Evolutionary conservation across 2,888 invertebrate species (phyloP).

Genomic region (Acheta domesticus): DNA sequence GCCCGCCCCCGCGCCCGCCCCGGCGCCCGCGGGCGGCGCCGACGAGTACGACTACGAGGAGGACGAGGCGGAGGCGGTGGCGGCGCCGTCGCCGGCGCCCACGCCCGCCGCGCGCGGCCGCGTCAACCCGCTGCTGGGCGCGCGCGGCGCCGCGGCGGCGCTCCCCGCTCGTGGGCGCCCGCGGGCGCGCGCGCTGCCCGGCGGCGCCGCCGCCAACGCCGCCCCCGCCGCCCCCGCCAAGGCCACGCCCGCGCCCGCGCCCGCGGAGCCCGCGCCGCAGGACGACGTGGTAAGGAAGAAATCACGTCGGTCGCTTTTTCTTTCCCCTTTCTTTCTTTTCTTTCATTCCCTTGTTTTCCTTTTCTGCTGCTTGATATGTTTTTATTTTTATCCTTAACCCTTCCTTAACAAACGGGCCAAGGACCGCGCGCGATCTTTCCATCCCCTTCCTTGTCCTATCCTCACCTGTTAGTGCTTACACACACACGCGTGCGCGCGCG

Average conservation of each 20-base stretch:
- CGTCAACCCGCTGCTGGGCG: neutral
- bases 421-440: no score
- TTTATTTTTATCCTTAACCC: no score
- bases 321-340: no score
- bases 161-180: neutral
- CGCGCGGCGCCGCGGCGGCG: neutral
- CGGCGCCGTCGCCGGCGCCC: neutral
- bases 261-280: constrained; percentile 22
- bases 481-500: no score
- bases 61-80: neutral
- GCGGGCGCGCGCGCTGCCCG: neutral
- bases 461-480: no score
- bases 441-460: no score
- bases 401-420: no score
- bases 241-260: constrained; percentile 26
- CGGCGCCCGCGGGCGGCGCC: neutral
- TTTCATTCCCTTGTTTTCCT: no score
- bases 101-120: neutral
- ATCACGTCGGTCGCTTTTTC: no score
- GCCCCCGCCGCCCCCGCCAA: constrained; percentile 22
- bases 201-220: neutral
- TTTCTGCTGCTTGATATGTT: no score
- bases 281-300: neutral
- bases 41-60: constrained; percentile 24
- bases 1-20: neutral